phyloP scores from a whole-genome alignment of 2,797 vertebrate species.

The Paguma larvata region DNA sequence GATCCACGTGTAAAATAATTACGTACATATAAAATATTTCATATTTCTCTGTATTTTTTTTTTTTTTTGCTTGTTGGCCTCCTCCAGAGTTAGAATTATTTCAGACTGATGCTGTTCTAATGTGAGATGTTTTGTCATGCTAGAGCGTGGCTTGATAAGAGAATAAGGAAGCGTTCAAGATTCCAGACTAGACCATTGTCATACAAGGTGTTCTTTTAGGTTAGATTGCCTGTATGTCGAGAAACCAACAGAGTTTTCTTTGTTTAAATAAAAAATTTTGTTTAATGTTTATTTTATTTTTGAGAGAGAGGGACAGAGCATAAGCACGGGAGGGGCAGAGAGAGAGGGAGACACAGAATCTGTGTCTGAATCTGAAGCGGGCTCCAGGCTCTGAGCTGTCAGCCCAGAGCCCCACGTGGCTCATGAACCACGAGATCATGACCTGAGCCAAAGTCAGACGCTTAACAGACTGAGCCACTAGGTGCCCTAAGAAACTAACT shows the following conservation, averaged over 20 bases:
- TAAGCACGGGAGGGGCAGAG: too few relatives aligned
- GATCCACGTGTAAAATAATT: neutral
- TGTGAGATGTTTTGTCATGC: neutral
- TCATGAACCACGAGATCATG: too few relatives aligned
- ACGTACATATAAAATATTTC: rapidly evolving
- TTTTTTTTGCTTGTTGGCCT: neutral
- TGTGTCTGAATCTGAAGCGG: too few relatives aligned
- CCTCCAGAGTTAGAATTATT: neutral
- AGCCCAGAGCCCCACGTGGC: too few relatives aligned
- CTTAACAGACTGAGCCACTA: too few relatives aligned
- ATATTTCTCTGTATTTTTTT: rapidly evolving
- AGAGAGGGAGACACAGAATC: too few relatives aligned
- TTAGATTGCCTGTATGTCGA: neutral
- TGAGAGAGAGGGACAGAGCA: too few relatives aligned
- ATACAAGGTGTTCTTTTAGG: neutral
- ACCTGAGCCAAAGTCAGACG: too few relatives aligned
- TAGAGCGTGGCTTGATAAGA: conserved; percentile 34
- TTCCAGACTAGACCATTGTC: neutral
- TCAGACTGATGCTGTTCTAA: neutral
- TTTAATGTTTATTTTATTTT: too few relatives aligned
- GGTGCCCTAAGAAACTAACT: neutral
- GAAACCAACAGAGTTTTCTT: neutral
- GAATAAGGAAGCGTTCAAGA: neutral
- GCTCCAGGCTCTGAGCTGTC: too few relatives aligned
- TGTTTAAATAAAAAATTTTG: too few relatives aligned